These are phyloP conservation scores for Mergus octosetaceus DNA, from an alignment of 2,797 vertebrate genomes.

Conservation along the genomic window DNA sequence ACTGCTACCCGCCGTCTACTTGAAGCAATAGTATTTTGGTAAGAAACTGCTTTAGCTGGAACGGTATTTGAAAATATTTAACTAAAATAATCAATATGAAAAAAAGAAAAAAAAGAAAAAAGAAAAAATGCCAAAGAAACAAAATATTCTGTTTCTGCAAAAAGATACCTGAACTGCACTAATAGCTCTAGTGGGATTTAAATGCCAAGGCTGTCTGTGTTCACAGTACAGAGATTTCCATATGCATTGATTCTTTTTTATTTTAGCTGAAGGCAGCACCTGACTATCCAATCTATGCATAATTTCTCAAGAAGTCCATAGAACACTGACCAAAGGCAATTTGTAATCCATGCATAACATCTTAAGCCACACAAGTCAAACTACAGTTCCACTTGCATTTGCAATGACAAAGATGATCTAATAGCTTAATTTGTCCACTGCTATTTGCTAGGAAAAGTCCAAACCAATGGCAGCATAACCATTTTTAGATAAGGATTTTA, in stretches of 20 bases:
- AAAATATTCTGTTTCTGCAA: slow-evolving; percentile 21
- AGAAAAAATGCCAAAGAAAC: slow-evolving; percentile 17
- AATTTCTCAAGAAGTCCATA: background rate
- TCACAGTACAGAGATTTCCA: background rate
- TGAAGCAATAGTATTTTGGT: background rate
- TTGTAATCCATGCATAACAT: background rate
- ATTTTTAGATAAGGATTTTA: background rate
- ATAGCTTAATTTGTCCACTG: background rate
- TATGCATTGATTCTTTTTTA: background rate
- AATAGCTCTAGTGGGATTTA: slow-evolving; percentile 9
- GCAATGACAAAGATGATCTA: background rate
- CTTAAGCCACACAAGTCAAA: background rate
- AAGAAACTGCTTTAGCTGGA: background rate
- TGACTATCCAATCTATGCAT: background rate
- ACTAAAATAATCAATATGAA: slow-evolving; percentile 13
- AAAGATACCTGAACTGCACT: background rate
- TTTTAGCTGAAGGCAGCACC: background rate
- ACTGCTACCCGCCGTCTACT: background rate
- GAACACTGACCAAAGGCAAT: background rate
- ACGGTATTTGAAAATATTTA: slow-evolving; percentile 11
- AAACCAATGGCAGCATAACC: background rate
- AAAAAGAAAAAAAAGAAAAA: background rate
- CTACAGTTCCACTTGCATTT: background rate
- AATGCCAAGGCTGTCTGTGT: background rate
- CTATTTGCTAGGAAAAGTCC: background rate